A percentile compares a stretch with the other conserved stretches of the same genome.
phyloP scores from a whole-genome alignment of 2,113 vertebrate species.

The Phoenicopterus ruber region DNA sequence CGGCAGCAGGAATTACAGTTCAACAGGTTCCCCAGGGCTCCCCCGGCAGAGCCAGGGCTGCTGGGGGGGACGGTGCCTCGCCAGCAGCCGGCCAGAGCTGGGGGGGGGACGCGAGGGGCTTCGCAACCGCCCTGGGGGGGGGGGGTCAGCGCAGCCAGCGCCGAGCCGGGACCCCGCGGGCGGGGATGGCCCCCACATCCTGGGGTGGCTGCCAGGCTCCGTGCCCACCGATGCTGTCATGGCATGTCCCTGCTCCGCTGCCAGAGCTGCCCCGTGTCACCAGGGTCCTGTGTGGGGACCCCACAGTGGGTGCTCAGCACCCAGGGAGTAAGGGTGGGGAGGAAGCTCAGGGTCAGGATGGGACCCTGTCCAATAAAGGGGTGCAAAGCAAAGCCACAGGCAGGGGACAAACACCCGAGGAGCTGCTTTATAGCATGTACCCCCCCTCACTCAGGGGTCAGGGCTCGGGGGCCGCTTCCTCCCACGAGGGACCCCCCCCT shows the following conservation, averaged over 20 bases:
- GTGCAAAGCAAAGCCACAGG: neutral
- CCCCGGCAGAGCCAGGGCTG: neutral
- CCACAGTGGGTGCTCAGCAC: neutral
- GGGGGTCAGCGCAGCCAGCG: neutral
- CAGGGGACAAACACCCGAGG: too few species aligned
- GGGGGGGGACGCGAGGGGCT: neutral
- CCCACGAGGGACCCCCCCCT: neutral
- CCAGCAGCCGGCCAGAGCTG: neutral
- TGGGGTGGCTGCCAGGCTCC: neutral
- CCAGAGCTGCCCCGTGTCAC: neutral
- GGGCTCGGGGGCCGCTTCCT: neutral
- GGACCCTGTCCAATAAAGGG: neutral
- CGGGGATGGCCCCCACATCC: neutral
- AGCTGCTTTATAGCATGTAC: accelerated
- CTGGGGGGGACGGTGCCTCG: neutral
- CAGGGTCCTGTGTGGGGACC: neutral
- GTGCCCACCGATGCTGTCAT: neutral
- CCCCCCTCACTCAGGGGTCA: too few species aligned
- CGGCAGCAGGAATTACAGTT: neutral
- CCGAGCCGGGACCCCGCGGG: accelerated
- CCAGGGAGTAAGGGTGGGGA: too few species aligned
- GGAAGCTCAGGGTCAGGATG: neutral
- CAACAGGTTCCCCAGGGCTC: neutral
- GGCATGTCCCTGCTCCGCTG: neutral
- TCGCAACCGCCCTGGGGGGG: accelerated